These are phyloP conservation scores for Sebastiscus tertius DNA, from an alignment of 2,797 vertebrate genomes.

Conservation along the genomic window DNA sequence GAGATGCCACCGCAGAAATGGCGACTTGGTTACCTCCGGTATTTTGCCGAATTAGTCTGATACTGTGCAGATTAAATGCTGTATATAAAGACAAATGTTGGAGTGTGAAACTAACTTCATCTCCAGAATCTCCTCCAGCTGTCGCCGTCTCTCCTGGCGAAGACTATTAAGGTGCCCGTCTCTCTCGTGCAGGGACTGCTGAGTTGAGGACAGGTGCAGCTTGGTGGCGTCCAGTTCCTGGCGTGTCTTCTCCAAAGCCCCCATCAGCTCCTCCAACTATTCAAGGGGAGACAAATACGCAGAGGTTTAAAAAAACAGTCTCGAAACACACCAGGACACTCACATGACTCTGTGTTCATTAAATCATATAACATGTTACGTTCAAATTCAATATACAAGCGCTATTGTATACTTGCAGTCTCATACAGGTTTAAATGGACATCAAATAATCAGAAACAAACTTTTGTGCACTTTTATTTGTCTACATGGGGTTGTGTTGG, in stretches of 20 bases:
- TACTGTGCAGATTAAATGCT: not conserved
- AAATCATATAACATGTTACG: not conserved
- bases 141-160: constrained; percentile 90
- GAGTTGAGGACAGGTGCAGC: constrained; percentile 91
- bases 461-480: not conserved
- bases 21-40: too few species aligned
- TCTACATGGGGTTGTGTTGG: not conserved
- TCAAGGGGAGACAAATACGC: constrained; percentile 14
- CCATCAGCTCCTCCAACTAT: constrained; percentile 95
- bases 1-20: too few species aligned
- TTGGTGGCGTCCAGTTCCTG: constrained; percentile 94
- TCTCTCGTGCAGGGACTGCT: constrained; percentile 92
- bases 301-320: not conserved
- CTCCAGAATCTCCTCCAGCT: constrained; percentile 96
- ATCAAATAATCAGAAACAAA: constrained; percentile 7
- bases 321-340: not conserved
- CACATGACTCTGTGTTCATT: not conserved
- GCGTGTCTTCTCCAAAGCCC: constrained; percentile 92
- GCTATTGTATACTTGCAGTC: not conserved
- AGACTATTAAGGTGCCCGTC: constrained; percentile 91
- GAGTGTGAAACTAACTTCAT: constrained; percentile 90
- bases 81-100: not conserved
- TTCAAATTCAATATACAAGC: not conserved
- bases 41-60: not conserved
- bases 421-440: not conserved